Conservation (phyloP, 1,140 invertebrate species). For the Lordiphosa stackelbergi region DNA sequence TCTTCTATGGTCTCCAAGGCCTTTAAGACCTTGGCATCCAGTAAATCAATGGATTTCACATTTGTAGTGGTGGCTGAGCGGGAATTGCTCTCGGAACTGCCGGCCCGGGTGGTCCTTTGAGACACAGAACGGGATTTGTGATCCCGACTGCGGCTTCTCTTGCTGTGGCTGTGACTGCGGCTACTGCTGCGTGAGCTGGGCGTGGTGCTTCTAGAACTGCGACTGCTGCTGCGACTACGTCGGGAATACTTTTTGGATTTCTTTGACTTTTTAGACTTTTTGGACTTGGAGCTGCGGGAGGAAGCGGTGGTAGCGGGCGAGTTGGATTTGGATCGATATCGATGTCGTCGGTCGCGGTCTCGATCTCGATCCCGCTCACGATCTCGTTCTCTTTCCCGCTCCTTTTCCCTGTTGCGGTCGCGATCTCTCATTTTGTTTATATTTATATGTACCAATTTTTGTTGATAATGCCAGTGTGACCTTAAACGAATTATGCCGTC, state of each 20-base stretch:
- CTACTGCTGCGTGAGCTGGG: slow-evolving; percentile 44
- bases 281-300: slow-evolving; percentile 54
- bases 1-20: slow-evolving; percentile 68
- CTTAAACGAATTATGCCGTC: too few species aligned
- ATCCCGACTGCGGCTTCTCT: slow-evolving; percentile 46
- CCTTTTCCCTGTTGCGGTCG: slow-evolving; percentile 46
- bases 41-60: slow-evolving; percentile 54
- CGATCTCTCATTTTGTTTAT: slow-evolving; percentile 37
- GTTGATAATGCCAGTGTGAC: too few species aligned
- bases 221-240: slow-evolving; percentile 58
- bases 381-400: slow-evolving; percentile 42
- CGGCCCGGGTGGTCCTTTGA: slow-evolving; percentile 43
- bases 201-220: slow-evolving; percentile 48
- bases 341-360: slow-evolving; percentile 44
- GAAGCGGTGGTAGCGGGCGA: slow-evolving; percentile 41
- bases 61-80: slow-evolving; percentile 12
- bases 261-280: slow-evolving; percentile 63
- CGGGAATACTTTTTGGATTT: slow-evolving; percentile 67
- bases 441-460: not conserved
- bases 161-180: slow-evolving; percentile 59
- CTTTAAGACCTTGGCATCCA: slow-evolving; percentile 60
- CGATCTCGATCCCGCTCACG: slow-evolving; percentile 43
- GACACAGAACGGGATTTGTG: slow-evolving; percentile 52
- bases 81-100: slow-evolving; percentile 55
- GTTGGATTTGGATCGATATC: slow-evolving; percentile 62